These are phyloP conservation scores for pig (Sus scrofa) DNA, from an alignment of 2,113 vertebrate genomes.

Conservation along the genomic window DNA sequence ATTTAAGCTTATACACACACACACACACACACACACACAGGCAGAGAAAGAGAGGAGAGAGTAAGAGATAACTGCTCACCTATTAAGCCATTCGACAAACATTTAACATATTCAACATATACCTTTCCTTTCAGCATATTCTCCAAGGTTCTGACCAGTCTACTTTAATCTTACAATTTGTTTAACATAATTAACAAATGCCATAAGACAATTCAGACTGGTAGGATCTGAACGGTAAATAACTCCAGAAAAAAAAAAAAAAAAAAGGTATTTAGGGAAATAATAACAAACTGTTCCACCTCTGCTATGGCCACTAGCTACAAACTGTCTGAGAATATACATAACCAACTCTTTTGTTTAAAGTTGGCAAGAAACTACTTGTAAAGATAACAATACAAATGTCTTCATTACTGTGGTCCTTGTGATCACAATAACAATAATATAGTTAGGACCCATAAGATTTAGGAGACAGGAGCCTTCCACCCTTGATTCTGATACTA, in stretches of 20 bases:
- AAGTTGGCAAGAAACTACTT: background rate
- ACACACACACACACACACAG: background rate
- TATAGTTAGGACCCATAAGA: background rate
- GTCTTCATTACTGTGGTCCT: background rate
- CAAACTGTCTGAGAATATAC: background rate
- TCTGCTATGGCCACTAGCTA: background rate
- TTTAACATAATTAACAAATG: slow-evolving; percentile 53
- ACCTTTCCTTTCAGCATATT: slow-evolving; percentile 44
- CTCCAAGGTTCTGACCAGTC: slow-evolving; percentile 35
- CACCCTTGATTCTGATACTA: slow-evolving; percentile 9
- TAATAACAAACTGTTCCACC: background rate
- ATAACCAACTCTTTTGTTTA: background rate
- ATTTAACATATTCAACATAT: slow-evolving; percentile 21
- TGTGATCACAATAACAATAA: background rate
- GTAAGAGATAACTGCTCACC: background rate
- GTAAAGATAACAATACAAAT: slow-evolving; percentile 8
- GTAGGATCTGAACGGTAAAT: slow-evolving; percentile 47
- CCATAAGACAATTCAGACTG: slow-evolving; percentile 8
- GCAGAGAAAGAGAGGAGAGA: background rate
- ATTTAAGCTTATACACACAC: background rate
- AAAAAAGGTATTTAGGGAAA: slow-evolving; percentile 14
- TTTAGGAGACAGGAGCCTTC: background rate
- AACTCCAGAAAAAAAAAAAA: slow-evolving; percentile 11
- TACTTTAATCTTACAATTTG: slow-evolving; percentile 9
- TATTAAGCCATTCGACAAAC: slow-evolving; percentile 39